Evolutionary conservation across 2,888 invertebrate species (phyloP), one percentile per base, ranked within the genome.

Genomic region (Argyresthia albistria): DNA sequence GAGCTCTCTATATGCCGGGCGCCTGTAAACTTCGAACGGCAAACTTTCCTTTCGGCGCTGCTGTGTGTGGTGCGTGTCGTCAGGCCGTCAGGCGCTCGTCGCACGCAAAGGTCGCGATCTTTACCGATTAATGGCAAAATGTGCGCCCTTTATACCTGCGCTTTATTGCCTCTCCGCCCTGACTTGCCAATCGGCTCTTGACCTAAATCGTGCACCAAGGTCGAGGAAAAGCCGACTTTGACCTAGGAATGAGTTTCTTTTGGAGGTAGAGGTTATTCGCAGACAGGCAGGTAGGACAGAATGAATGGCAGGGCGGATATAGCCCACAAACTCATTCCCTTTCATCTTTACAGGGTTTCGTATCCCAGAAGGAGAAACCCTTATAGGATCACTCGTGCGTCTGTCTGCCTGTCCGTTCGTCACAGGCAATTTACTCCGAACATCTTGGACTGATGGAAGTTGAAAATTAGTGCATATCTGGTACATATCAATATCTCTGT

Each of bases 101-200:
- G 25, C 75, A 82, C 83, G 86, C 81, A 71, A 83, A 82, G 84
- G 82, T 76, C 81, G 70, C 69, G 69, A 73, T 72, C 74, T 54
- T 36, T 42, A 70, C 69, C 72, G 69, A 80, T 80, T 79, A 79
- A 78, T 77, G 68, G 70, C 70, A 59, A 65, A 64, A 10, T 11
- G 11, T 14, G 53, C 65, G 65, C 69, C 63, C 66, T 67, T 73
- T 74, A 70, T 64, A 62, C 73, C 73, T 65, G 63, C 66, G 65
- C 69, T 76, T 81, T 78, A 81, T 78, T 74, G 68, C 76, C 71
- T 64, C 70, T 73, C 25, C 63, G 61, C 73, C 68, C 67, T 66
- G 65, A 62, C 66, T 59, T 53, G 62, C 61, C 68, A 60, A 59
- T 56, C 70, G 69, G 66, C 55, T 56, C 52, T 61, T 57, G 49